A percentile compares a stretch with the other conserved stretches of the same genome.
Conservation (phyloP, 2,113 vertebrate species). For the Periophthalmus modestus region DNA sequence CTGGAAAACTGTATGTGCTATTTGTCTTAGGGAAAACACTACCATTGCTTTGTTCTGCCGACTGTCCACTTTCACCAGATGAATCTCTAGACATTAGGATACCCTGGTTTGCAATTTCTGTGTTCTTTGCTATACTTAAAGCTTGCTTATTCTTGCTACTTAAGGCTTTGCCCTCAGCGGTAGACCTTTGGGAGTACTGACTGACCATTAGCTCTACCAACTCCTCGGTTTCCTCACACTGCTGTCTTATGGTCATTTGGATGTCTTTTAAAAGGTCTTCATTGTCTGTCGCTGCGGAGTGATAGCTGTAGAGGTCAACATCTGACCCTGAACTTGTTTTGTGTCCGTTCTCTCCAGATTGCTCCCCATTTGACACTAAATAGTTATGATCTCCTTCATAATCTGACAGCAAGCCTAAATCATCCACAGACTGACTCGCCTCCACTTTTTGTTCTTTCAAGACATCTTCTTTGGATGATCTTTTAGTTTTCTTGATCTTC, state of each 20-base stretch:
- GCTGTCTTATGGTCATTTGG: constrained; percentile 87
- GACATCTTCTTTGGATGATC: constrained; percentile 81
- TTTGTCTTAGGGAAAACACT: constrained; percentile 66
- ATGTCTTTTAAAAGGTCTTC: constrained; percentile 92
- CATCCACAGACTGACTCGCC: constrained; percentile 73
- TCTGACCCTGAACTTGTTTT: constrained; percentile 90
- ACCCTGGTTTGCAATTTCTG: constrained; percentile 14
- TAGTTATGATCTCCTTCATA: constrained; percentile 75
- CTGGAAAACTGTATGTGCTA: constrained; percentile 72
- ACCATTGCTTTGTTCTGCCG: constrained; percentile 62
- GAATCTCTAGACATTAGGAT: constrained; percentile 44
- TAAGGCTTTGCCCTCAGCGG: constrained; percentile 26
- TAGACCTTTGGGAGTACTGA: constrained; percentile 41
- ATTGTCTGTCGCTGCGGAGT: constrained; percentile 87
- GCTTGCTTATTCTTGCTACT: constrained; percentile 12
- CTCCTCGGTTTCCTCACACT: constrained; percentile 69
- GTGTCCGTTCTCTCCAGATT: constrained; percentile 75
- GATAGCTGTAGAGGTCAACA: constrained; percentile 92
- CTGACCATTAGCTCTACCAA: constrained; percentile 51
- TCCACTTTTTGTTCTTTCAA: constrained; percentile 79
- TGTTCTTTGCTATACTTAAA: constrained; percentile 14
- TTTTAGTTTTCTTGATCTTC: constrained; percentile 86
- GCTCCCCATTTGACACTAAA: constrained; percentile 65
- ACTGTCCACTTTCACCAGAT: constrained; percentile 59
- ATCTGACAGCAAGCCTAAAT: constrained; percentile 68